phyloP scores from a whole-genome alignment of 92 coral and sea anemone genomes.

The Porites lobata region DNA sequence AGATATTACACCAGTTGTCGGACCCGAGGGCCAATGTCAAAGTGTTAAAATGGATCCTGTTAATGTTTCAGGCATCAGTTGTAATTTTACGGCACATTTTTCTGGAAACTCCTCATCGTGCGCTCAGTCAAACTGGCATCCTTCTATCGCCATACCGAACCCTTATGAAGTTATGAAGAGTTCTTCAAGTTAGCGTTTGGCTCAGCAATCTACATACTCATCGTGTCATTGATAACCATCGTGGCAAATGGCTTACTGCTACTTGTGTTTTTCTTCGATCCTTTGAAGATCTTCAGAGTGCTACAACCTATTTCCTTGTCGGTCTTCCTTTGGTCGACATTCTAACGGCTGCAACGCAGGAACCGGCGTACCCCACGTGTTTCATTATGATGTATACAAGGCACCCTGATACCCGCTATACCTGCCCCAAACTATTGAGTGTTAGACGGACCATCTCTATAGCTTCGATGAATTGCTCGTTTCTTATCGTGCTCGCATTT shows the following conservation, averaged over 20 bases:
- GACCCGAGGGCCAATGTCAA: too few species aligned
- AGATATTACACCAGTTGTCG: too few species aligned
- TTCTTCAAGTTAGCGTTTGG: slow-evolving; percentile 38
- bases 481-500: slow-evolving; percentile 44
- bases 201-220: slow-evolving; percentile 41
- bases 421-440: neutral
- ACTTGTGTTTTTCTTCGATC: slow-evolving; percentile 43
- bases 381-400: slow-evolving; percentile 24
- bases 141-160: neutral
- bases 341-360: slow-evolving; percentile 21
- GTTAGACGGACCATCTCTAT: neutral
- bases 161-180: neutral
- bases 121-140: neutral
- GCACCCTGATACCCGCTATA: neutral
- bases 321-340: slow-evolving; percentile 47
- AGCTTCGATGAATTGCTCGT: slow-evolving; percentile 29
- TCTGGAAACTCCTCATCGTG: neutral
- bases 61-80: neutral
- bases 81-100: slow-evolving; percentile 4
- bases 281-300: slow-evolving; percentile 34
- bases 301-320: slow-evolving; percentile 42
- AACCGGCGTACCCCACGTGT: slow-evolving; percentile 25
- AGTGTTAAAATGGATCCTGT: neutral
- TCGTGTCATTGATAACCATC: slow-evolving; percentile 31
- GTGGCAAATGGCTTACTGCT: slow-evolving; percentile 36